These are phyloP conservation scores for Habropoda laboriosa DNA, from an alignment of 1,140 invertebrate species.

Conservation along the genomic window DNA sequence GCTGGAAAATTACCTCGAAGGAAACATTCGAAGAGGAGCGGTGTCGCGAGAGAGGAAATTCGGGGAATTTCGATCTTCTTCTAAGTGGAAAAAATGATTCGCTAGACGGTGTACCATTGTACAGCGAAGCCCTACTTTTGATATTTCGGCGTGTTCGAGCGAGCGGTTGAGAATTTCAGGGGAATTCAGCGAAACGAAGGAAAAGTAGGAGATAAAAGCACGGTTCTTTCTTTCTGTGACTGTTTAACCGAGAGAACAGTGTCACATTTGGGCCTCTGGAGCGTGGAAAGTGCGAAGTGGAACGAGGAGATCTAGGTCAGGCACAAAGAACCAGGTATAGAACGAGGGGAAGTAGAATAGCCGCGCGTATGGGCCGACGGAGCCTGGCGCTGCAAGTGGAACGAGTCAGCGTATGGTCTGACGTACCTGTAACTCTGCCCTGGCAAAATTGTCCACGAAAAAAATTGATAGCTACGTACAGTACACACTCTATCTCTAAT, in stretches of 20 bases:
- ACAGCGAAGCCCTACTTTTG: neutral
- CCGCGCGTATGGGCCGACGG: neutral
- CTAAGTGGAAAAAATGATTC: too few species aligned
- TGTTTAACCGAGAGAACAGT: constrained; percentile 1
- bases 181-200: neutral
- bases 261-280: neutral
- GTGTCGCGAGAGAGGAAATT: neutral
- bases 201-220: neutral
- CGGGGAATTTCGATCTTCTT: constrained; percentile 68
- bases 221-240: neutral
- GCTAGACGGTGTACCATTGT: too few species aligned
- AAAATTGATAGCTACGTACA: too few species aligned
- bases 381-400: neutral
- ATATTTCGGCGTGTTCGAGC: neutral
- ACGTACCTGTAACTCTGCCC: neutral
- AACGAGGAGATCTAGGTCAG: constrained; percentile 3
- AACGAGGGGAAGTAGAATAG: neutral
- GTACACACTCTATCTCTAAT: too few species aligned
- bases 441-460: too few species aligned
- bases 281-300: constrained; percentile 3
- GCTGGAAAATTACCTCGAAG: constrained; percentile 61
- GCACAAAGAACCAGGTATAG: neutral
- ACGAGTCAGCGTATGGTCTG: neutral
- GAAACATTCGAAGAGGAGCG: constrained; percentile 46
- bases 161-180: neutral